Evolutionary conservation across 2,888 invertebrate species (phyloP).

Genomic region (Stenotaenia linearis): DNA sequence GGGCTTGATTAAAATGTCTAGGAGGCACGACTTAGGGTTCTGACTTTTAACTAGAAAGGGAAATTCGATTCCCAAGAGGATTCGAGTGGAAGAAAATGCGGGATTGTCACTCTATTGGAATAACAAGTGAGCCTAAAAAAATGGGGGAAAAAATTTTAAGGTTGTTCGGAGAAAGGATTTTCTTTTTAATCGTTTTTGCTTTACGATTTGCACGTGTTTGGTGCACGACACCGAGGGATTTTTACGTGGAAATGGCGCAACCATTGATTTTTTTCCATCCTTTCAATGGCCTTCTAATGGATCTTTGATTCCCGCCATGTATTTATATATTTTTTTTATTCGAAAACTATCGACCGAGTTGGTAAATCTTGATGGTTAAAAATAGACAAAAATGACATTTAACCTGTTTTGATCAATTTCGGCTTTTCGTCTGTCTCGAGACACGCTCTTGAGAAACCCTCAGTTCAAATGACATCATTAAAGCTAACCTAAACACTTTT

Average conservation of each 20-base stretch:
- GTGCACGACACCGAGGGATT: background rate
- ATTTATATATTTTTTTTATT: background rate
- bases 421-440: no score
- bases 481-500: background rate
- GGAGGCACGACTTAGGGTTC: conserved; percentile 4
- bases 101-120: background rate
- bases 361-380: no score
- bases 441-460: background rate
- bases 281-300: background rate
- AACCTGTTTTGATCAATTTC: no score
- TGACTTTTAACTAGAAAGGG: conserved; percentile 16
- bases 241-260: background rate
- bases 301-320: background rate
- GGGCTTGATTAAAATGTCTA: conserved; percentile 11
- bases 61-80: background rate
- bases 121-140: background rate
- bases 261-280: background rate
- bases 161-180: background rate
- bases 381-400: no score
- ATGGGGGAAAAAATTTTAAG: background rate
- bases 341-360: no score
- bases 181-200: background rate
- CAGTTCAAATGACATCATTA: background rate
- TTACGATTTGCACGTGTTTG: background rate
- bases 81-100: background rate